Evolutionary conservation across 2,888 invertebrate genomes (phyloP), one percentile per base, ranked within the genome.

Genomic region (Melieria omissa): DNA sequence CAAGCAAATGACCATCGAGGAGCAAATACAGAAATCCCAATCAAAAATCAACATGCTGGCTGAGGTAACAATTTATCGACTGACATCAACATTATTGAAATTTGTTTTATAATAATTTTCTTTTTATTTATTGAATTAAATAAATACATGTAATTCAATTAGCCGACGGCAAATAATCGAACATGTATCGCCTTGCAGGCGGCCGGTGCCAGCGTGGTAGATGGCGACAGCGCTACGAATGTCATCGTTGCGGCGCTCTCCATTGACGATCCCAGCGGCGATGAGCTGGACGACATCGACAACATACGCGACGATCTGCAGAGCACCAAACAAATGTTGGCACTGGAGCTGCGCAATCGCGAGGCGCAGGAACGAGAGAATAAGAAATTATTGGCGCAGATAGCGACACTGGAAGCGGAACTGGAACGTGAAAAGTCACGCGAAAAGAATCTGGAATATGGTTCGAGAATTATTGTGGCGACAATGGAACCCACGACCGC

Each of bases 281-380:
- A 96, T 83, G 96, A 96, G 82, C 91, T 95, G 89, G 96, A 96
- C 79, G 96, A 96, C 82, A 96, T 96, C 78, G 96, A 96, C 82
- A 94, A 93, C 83, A 92, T 95, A 16, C 90, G 96, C 78, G 96
- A 96, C 83, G 96, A 96, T 85, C 90, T 96, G 54, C 96, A 96
- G 84, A 95, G 95, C 72, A 95, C 95, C 7, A 96, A 96, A 86
- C 96, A 96, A 88, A 92, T 96, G 89, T 88, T 96, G 74, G 95
- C 95, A 12, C 89, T 95, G 72, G 96, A 96, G 88, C 88, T 96
- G 78, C 90, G 93, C 81, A 95, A 95, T 82, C 95, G 95, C 82
- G 95, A 95, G 86, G 93, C 93, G 0, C 90, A 95, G 81, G 93
- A 93, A 79, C 88, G 95, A 81, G 96, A 96, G 87, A 96, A 95